Base-by-base conservation (phyloP, 2,888 invertebrate species). In the Drosophila niveifrons region DNA sequence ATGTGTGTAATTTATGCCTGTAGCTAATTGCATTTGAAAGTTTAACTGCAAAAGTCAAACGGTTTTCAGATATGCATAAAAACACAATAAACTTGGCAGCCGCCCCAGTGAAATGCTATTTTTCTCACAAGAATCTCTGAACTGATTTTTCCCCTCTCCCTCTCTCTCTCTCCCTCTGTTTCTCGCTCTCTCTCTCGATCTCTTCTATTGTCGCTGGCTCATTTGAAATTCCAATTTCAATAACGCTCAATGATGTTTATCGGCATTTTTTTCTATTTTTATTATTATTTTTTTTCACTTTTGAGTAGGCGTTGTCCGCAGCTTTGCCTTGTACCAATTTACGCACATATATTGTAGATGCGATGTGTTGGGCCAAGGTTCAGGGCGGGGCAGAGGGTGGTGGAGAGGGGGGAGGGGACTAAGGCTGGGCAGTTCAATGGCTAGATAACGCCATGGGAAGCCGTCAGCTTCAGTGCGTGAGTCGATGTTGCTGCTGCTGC, bases 21-120 rank as follows among this genome's bases (percentile, higher is more conserved):
- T 67, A 76, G 76, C 89, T 84, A 84, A 83, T 83, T 83, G 83
- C 82, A 89, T 83, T 83, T 83, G 83, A 83, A 84, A 84, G 83
- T 78, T 84, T 82, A 84, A 89, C 88, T 88, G 84, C 88, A 84
- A 84, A 87, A 84, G 89, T 88, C 89, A 84, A 84, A 84, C 82
- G 85, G 73, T 88, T 84, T 88, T 66, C 75, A 79, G 89, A 89
- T 84, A 89, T 88, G 72, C 81, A 82, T 72, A 78, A 78, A 71
- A 74, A 63, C 51, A 75, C 80, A 88, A 86, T 77, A 74, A 62
- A 67, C 72, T 47, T 50, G 36, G 4, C 53, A 47, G 53, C 67
- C 67, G 65, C 34, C 34, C 11, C 11, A 70, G 69, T 70, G 63
- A 80, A 76, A 80, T 75, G 71, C 62, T 53, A 53, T 74, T 75